These are phyloP conservation scores for Noctuana brunneofusca DNA, from an alignment of 2,888 invertebrate genomes.

Conservation along the genomic window DNA sequence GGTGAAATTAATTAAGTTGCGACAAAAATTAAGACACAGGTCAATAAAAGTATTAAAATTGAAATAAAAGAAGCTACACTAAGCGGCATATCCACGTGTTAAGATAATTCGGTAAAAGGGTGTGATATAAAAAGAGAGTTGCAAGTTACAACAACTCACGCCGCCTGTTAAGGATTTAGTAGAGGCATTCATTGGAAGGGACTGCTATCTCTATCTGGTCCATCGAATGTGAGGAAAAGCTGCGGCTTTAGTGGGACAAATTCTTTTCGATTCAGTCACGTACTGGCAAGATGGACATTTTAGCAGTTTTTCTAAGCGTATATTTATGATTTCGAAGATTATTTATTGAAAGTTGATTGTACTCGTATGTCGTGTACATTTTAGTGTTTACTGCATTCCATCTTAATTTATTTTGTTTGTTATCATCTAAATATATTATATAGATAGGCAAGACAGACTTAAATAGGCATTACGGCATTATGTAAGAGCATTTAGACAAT, in stretches of 20 bases:
- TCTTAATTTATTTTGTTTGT: too few relatives aligned
- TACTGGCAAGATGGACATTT: constrained; percentile 71
- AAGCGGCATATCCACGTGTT: background rate
- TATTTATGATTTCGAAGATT: constrained; percentile 66
- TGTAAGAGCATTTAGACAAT: too few relatives aligned
- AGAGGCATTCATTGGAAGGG: constrained; percentile 67
- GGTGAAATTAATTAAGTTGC: too few relatives aligned
- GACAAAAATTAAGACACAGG: too few relatives aligned
- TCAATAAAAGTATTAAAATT: background rate
- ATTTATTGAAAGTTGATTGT: constrained; percentile 68
- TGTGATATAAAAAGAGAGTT: constrained; percentile 46
- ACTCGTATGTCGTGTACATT: constrained; percentile 30
- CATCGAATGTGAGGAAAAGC: constrained; percentile 75
- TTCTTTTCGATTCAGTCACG: constrained; percentile 79
- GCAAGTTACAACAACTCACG: constrained; percentile 59
- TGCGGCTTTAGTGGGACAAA: constrained; percentile 77
- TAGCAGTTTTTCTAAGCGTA: constrained; percentile 72
- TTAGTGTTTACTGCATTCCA: too few relatives aligned
- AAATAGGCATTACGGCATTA: too few relatives aligned
- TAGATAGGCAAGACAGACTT: too few relatives aligned
- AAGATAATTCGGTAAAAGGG: constrained; percentile 18
- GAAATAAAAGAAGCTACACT: background rate
- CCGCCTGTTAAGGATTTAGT: constrained; percentile 76
- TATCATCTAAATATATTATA: too few relatives aligned
- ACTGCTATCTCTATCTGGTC: constrained; percentile 74